Percentiles rank a stretch among this genome's conserved stretches.
Conservation (phyloP, 2,888 invertebrate species). For the Dascillus cervinus region DNA sequence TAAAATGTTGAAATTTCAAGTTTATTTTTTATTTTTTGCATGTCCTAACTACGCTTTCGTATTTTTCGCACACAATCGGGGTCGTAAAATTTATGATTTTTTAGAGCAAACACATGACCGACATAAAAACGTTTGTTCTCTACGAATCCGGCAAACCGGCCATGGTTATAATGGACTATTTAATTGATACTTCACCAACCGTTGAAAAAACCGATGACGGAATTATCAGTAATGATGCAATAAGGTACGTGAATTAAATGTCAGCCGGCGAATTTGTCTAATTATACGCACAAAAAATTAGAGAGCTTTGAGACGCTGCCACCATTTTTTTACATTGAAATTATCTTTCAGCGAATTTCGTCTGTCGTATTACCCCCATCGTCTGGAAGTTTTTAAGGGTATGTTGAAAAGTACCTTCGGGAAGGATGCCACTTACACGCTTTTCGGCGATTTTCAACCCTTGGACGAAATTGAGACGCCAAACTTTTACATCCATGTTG, state of each 20-base stretch:
- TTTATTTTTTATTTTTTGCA: too few species aligned
- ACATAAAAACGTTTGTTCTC: slow-evolving; percentile 79
- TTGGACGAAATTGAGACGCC: slow-evolving; percentile 57
- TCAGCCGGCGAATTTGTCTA: not conserved
- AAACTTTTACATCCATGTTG: slow-evolving; percentile 78
- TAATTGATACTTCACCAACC: slow-evolving; percentile 55
- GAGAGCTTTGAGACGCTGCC: too few species aligned
- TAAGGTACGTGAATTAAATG: not conserved
- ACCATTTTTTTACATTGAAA: too few species aligned
- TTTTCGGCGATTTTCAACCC: slow-evolving; percentile 77
- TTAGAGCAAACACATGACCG: slow-evolving; percentile 72
- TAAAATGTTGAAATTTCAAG: too few species aligned
- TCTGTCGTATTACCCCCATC: slow-evolving; percentile 82
- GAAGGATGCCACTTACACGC: slow-evolving; percentile 53
- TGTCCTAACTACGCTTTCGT: too few species aligned
- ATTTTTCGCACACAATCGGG: too few species aligned
- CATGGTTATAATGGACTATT: slow-evolving; percentile 76
- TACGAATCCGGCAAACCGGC: slow-evolving; percentile 69
- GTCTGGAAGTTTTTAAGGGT: slow-evolving; percentile 58
- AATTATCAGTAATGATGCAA: not conserved
- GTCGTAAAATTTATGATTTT: slow-evolving; percentile 25
- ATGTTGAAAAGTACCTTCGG: slow-evolving; percentile 69
- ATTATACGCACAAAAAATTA: too few species aligned
- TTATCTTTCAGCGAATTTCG: slow-evolving; percentile 69
- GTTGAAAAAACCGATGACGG: not conserved